These are phyloP conservation scores for Entomyzon cyanotis DNA, from an alignment of 2,113 vertebrate genomes.

Conservation along the genomic window DNA sequence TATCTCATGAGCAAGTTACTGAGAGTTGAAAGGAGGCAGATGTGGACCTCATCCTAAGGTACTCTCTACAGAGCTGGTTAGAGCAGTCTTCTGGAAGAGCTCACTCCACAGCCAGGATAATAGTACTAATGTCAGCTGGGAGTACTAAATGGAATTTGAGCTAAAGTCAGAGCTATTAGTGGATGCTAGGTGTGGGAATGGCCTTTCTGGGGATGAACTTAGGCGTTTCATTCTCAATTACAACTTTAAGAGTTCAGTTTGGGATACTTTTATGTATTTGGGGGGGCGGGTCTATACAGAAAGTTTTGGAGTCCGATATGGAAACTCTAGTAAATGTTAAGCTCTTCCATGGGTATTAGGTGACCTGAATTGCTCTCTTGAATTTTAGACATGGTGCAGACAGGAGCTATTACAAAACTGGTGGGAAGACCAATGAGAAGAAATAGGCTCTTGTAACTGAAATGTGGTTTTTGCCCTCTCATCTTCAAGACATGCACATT, in stretches of 20 bases:
- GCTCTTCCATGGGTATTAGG: background rate
- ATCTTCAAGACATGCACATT: background rate
- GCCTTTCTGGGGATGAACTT: background rate
- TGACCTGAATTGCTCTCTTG: background rate
- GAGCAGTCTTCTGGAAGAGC: background rate
- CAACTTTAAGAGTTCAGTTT: background rate
- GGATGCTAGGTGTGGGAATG: background rate
- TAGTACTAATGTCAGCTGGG: background rate
- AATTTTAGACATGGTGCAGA: background rate
- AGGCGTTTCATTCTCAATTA: background rate
- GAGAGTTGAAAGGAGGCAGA: background rate
- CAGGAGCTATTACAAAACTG: background rate
- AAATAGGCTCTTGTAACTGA: background rate
- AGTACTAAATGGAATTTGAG: conserved; percentile 2
- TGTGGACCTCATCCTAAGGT: background rate
- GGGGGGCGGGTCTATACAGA: background rate
- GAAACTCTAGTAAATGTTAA: background rate
- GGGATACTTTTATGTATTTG: background rate
- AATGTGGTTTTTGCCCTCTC: background rate
- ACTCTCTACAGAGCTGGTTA: background rate
- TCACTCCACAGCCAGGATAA: background rate
- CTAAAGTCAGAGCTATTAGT: background rate
- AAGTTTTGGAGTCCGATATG: accelerated
- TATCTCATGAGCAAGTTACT: background rate
- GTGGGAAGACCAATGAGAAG: background rate